These are phyloP conservation scores for Laticauda laticaudata DNA, from an alignment of 2,113 vertebrate species.

Conservation along the genomic window DNA sequence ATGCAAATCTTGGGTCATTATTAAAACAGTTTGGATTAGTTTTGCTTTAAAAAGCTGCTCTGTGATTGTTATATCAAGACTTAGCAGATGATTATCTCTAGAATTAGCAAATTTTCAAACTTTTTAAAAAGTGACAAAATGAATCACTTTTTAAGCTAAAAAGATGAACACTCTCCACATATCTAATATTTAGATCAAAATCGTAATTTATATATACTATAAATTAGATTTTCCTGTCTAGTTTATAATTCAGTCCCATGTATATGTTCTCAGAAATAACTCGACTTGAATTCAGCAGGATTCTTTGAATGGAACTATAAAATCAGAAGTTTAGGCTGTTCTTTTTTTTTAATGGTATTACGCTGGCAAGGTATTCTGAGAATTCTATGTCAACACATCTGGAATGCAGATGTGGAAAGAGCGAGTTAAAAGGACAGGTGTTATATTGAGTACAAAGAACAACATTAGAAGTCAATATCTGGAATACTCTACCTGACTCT, in stretches of 20 bases:
- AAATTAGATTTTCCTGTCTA: not conserved
- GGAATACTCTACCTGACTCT: no score
- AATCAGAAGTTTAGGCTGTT: not conserved
- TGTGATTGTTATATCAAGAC: constrained; percentile 13
- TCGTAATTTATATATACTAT: not conserved
- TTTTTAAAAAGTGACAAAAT: constrained; percentile 45
- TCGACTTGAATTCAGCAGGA: not conserved
- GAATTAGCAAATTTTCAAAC: constrained; percentile 11
- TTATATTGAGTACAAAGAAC: not conserved
- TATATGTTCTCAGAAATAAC: not conserved
- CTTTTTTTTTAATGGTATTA: not conserved
- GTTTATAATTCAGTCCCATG: not conserved
- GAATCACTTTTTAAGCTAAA: constrained; percentile 1
- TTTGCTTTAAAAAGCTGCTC: not conserved
- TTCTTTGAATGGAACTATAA: not conserved
- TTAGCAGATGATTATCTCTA: not conserved
- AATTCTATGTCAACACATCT: not conserved
- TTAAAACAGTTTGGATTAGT: constrained; percentile 24
- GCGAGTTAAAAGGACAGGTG: not conserved
- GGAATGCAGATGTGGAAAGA: not conserved
- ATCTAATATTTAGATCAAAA: not conserved
- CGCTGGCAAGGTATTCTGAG: not conserved
- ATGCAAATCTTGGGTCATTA: constrained; percentile 20
- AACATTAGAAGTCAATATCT: not conserved
- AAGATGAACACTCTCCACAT: constrained; percentile 45